These are phyloP conservation scores for Brevipalpus yothersi DNA, from an alignment of 1,140 invertebrate species.

Conservation along the genomic window DNA sequence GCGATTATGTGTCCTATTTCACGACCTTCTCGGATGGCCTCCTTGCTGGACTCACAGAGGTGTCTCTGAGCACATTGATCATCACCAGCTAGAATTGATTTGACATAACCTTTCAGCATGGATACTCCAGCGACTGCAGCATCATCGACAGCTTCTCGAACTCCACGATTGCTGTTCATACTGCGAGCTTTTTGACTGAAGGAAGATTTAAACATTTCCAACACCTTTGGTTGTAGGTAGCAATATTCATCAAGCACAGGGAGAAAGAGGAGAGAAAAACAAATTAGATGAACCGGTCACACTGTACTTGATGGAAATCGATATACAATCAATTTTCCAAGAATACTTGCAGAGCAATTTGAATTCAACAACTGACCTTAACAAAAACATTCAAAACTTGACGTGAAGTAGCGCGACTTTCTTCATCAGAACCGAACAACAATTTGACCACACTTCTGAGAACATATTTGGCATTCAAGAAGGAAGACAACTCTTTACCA, in stretches of 20 bases:
- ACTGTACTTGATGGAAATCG: background rate
- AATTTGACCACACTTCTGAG: conserved; percentile 15
- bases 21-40: conserved; percentile 49
- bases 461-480: conserved; percentile 15
- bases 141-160: conserved; percentile 12
- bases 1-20: conserved; percentile 63
- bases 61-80: conserved; percentile 50
- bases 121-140: conserved; percentile 15
- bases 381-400: conserved; percentile 15
- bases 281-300: background rate
- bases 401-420: conserved; percentile 14
- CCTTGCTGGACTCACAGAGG: conserved; percentile 62
- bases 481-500: conserved; percentile 13
- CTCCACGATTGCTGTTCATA: conserved; percentile 2
- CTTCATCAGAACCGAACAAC: conserved; percentile 15
- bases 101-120: conserved; percentile 40
- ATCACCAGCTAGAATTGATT: conserved; percentile 49
- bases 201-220: background rate
- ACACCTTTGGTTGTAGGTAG: background rate
- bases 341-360: background rate
- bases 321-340: background rate
- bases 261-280: background rate
- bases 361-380: background rate
- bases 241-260: background rate
- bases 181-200: conserved; percentile 1